These are phyloP conservation scores for Athene noctua DNA, from an alignment of 2,113 vertebrate species.

Conservation along the genomic window DNA sequence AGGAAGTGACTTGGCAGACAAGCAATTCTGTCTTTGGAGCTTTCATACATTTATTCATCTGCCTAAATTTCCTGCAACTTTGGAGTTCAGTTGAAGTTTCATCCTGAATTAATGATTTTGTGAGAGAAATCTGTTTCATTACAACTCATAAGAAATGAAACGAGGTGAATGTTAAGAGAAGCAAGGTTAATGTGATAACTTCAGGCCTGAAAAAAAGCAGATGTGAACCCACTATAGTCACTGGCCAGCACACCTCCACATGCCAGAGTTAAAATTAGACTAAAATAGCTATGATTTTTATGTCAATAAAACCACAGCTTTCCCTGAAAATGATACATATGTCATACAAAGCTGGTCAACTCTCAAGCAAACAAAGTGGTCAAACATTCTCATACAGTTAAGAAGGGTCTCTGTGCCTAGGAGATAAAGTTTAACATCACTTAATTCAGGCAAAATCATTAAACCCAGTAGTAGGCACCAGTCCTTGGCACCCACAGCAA, in stretches of 20 bases:
- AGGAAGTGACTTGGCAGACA: conserved; percentile 46
- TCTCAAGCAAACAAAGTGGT: not conserved
- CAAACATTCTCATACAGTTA: not conserved
- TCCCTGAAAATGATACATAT: not conserved
- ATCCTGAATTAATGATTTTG: not conserved
- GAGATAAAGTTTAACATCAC: not conserved
- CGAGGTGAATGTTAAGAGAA: not conserved
- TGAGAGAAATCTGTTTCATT: not conserved
- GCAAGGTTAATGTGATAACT: rapidly evolving
- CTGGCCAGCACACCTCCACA: not conserved
- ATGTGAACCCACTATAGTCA: not conserved
- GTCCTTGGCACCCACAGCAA: not conserved
- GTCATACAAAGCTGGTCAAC: not conserved
- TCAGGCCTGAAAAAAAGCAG: not conserved
- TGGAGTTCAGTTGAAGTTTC: conserved; percentile 17
- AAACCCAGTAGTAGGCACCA: not conserved
- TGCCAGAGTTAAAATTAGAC: not conserved
- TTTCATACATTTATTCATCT: conserved; percentile 52
- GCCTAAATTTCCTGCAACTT: conserved; percentile 9
- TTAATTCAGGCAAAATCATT: not conserved
- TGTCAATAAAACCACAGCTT: not conserved
- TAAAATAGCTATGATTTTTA: not conserved
- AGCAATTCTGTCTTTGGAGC: conserved; percentile 17
- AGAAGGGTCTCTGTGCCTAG: not conserved
- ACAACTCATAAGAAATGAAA: not conserved